Percentiles rank a stretch among this genome's conserved stretches.
These are phyloP conservation scores for Bombus vancouverensis DNA, from an alignment of 1,140 invertebrate genomes.

Conservation along the genomic window DNA sequence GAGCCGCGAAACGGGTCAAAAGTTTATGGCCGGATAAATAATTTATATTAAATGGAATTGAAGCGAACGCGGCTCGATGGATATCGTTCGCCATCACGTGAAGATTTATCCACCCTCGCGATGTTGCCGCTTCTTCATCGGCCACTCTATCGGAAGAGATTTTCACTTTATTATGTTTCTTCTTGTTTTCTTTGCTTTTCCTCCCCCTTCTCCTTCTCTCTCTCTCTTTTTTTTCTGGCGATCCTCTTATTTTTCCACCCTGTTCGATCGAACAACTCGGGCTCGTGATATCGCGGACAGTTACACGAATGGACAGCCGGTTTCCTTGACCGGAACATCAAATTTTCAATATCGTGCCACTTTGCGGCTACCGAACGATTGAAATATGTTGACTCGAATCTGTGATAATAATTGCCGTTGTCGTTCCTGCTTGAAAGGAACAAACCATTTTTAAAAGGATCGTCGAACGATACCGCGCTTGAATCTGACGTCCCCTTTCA, in stretches of 20 bases:
- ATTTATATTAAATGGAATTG: constrained; percentile 54
- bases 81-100: not conserved
- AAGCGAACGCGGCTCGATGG: constrained; percentile 18
- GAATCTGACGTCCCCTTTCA: too few relatives aligned
- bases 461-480: too few relatives aligned
- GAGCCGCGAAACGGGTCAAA: constrained; percentile 49
- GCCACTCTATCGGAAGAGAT: constrained; percentile 16
- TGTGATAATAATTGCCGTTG: not conserved
- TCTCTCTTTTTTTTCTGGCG: not conserved
- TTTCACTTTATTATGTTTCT: constrained; percentile 35
- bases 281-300: constrained; percentile 8
- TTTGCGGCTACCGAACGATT: not conserved
- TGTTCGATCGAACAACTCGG: not conserved
- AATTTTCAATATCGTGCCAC: constrained; percentile 7
- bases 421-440: not conserved
- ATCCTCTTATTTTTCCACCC: not conserved
- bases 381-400: not conserved
- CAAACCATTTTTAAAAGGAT: too few relatives aligned
- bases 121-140: not conserved
- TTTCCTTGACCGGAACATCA: constrained; percentile 3
- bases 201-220: not conserved
- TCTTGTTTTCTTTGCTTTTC: not conserved
- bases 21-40: constrained; percentile 50
- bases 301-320: constrained; percentile 13
- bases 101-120: constrained; percentile 25